Percentiles rank a stretch among this genome's conserved stretches.
Evolutionary conservation across 2,113 vertebrate species (phyloP).

Genomic region (Reinhardtius hippoglossoides): DNA sequence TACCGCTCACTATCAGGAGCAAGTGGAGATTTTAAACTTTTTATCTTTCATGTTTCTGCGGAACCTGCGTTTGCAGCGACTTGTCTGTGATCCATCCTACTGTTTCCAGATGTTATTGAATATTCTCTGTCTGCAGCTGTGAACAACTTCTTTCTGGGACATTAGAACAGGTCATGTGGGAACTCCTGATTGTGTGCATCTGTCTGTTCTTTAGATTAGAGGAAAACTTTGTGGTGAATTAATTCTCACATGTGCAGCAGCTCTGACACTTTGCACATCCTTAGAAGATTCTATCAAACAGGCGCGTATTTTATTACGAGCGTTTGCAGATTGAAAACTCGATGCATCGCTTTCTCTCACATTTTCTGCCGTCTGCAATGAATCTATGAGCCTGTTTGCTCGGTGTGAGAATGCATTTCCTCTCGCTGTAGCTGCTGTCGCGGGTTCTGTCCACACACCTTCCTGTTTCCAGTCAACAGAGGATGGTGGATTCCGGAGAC

Average conservation of each 20-base stretch:
- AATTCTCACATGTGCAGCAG: conserved; percentile 15
- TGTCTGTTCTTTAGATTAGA: conserved; percentile 13
- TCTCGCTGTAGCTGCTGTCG: background rate
- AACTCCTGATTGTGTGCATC: background rate
- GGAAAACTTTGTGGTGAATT: conserved; percentile 10
- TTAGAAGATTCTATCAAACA: conserved; percentile 20
- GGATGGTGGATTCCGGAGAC: conserved; percentile 39
- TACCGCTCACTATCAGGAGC: background rate
- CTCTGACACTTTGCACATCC: background rate
- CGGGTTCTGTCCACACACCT: too few species aligned
- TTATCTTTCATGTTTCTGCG: background rate
- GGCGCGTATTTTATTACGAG: background rate
- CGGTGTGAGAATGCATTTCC: background rate
- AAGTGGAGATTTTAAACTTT: background rate
- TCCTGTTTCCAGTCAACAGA: conserved; percentile 52
- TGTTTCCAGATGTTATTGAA: background rate
- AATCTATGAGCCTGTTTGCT: background rate
- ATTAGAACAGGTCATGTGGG: background rate
- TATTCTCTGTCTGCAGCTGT: background rate
- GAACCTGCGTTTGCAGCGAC: background rate
- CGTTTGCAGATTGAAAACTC: conserved; percentile 4
- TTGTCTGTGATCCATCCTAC: background rate
- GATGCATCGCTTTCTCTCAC: background rate
- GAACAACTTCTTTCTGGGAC: conserved; percentile 12
- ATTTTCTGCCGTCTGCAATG: background rate